phyloP scores from a whole-genome alignment of 2,113 vertebrate genomes.

The Phyllostomus discolor region DNA sequence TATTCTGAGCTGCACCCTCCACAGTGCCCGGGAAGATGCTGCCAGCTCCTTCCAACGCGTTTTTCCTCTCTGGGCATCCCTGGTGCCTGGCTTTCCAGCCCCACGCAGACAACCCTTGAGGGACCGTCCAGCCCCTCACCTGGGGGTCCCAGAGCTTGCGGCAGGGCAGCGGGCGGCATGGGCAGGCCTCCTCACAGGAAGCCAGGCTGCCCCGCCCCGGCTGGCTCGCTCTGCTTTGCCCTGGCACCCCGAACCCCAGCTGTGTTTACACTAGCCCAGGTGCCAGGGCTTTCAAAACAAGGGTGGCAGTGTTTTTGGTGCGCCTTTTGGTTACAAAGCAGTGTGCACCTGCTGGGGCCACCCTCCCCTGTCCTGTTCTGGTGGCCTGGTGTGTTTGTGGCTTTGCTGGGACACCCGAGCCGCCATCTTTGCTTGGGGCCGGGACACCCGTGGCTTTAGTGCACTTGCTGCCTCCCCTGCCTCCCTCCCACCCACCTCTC shows the following conservation, averaged over 20 bases:
- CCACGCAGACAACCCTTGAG: too few relatives aligned
- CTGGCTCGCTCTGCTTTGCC: not conserved
- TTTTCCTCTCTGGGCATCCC: not conserved
- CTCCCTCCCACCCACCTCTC: not conserved
- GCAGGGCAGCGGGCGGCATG: not conserved
- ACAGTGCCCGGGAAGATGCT: not conserved
- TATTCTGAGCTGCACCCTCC: not conserved
- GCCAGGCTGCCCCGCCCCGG: not conserved
- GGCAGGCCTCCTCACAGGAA: not conserved
- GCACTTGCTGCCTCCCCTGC: not conserved
- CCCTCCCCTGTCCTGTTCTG: not conserved
- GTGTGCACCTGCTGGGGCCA: constrained; percentile 43
- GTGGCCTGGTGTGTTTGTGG: not conserved
- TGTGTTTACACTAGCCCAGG: constrained; percentile 50
- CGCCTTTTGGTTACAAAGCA: constrained; percentile 62
- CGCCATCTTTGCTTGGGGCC: too few relatives aligned
- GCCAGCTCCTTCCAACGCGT: not conserved
- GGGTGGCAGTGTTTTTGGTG: constrained; percentile 25
- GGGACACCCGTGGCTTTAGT: not conserved
- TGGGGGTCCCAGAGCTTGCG: not conserved
- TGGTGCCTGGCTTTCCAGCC: not conserved
- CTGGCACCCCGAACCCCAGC: constrained; percentile 32
- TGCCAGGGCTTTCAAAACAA: constrained; percentile 57
- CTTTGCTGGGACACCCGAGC: not conserved
- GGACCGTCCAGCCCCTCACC: not conserved